Evolutionary conservation across 23 tunicate genomes (phyloP).

Genomic region (Trididemnum clinides): DNA sequence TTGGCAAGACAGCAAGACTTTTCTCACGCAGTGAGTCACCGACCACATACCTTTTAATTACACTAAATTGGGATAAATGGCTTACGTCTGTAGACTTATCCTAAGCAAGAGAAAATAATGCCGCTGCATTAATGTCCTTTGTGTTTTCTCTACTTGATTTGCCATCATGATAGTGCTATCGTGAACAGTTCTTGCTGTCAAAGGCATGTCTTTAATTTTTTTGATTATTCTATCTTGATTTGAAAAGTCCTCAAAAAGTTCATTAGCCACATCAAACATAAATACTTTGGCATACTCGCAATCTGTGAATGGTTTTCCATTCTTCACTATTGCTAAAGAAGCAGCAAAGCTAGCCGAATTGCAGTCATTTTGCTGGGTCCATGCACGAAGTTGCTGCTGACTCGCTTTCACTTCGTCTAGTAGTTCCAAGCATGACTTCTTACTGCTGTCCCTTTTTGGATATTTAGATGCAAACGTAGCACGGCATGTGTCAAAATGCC

Average conservation of each 20-base stretch:
- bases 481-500: no score
- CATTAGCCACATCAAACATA: no score
- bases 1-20: no score
- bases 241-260: no score
- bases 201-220: conserved; percentile 30
- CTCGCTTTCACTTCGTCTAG: conserved; percentile 14
- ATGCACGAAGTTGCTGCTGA: no score
- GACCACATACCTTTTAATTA: conserved; percentile 31
- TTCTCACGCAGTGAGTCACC: no score
- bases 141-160: not conserved
- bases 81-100: conserved; percentile 48
- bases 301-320: conserved; percentile 37
- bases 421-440: conserved; percentile 28
- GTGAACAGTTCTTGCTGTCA: conserved; percentile 37
- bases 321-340: no score
- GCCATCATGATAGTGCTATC: conserved; percentile 2
- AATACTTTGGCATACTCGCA: conserved; percentile 24
- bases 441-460: conserved; percentile 31
- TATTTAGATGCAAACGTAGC: no score
- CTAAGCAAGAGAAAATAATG: conserved; percentile 38
- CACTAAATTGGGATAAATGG: conserved; percentile 43
- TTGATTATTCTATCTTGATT: not conserved
- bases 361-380: no score
- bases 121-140: conserved; percentile 35
- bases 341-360: no score